Base-by-base conservation (phyloP, 1,140 invertebrate species). In the Drosophila nebulosa region DNA sequence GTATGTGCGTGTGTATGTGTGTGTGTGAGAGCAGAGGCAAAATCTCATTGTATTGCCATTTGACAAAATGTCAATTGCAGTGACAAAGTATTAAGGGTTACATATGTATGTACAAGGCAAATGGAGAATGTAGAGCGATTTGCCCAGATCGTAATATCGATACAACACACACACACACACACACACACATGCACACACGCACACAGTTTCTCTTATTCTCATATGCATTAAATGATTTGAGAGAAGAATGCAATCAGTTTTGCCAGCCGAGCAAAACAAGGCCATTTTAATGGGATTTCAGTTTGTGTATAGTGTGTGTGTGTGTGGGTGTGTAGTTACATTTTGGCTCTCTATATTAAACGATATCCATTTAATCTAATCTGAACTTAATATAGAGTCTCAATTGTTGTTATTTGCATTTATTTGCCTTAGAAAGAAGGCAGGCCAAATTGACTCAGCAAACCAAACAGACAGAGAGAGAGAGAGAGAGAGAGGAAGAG, bases 31-130 rank as follows among this genome's bases (percentile, higher is more conserved):
- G 26, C 35, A 27, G 35, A 36, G 42, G 42, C 14, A 56, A 60
- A 64, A 36, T 65, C 69, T 46, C 67, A 76, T 76, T 84, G 71
- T 77, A 36, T 46, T 67, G 64, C 57, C 77, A 84, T 85, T 85
- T 85, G 81, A 80, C 73, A 85, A 66, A 77, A 85, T 70, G 80
- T 85, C 80, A 86, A 85, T 85, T 74, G 81, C 73, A 80, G 50
- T 68, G 81, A 60, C 65, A 80, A 71, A 77, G 77, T 69, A 85
- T 80, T 79, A 63, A 61, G 66, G 46, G 72, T 64, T 68, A 39
- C 65, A 76, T 64, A 67, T 65, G 53, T 51, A 26, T 35, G 39
- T 46, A 46, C 16, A 26, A 10, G n/a, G 21, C 32, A n/a, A 46
- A 12, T 10, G 56, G 53, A 62, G 57, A 55, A 58, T 56, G 63